Evolutionary conservation across 2,113 vertebrate genomes (phyloP).

Genomic region (Eonycteris spelaea): DNA sequence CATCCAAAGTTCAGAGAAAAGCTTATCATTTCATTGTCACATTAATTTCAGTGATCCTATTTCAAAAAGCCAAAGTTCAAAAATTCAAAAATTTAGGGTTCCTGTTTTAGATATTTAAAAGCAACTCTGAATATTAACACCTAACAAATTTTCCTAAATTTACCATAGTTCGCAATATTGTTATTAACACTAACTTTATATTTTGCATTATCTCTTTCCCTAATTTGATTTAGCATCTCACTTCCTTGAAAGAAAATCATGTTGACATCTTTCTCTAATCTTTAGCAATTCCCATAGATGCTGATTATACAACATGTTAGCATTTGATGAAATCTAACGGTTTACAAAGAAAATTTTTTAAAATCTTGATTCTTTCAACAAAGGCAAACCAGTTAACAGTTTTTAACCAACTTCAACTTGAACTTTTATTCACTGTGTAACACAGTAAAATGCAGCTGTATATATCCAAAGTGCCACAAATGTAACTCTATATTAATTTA

Average conservation of each 20-base stretch:
- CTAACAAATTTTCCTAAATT: constrained; percentile 10
- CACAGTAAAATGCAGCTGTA: neutral
- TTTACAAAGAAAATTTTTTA: neutral
- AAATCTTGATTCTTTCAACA: constrained; percentile 1
- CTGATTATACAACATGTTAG: neutral
- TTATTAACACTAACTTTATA: neutral
- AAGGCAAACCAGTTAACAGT: constrained; percentile 6
- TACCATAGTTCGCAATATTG: neutral
- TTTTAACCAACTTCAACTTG: neutral
- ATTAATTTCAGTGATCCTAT: neutral
- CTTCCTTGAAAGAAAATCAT: neutral
- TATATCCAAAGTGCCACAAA: neutral
- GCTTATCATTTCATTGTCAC: neutral
- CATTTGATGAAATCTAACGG: neutral
- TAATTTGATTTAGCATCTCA: neutral
- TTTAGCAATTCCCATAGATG: neutral
- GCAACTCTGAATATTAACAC: neutral
- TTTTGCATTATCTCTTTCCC: neutral
- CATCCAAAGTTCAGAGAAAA: neutral
- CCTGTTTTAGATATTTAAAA: constrained; percentile 16
- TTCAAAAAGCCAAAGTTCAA: neutral
- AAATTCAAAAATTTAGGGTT: neutral
- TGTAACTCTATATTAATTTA: neutral
- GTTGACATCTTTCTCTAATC: neutral
- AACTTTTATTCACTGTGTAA: neutral